Evolutionary conservation across 1,140 invertebrate species (phyloP).

Genomic region (Diabrotica undecimpunctata): DNA sequence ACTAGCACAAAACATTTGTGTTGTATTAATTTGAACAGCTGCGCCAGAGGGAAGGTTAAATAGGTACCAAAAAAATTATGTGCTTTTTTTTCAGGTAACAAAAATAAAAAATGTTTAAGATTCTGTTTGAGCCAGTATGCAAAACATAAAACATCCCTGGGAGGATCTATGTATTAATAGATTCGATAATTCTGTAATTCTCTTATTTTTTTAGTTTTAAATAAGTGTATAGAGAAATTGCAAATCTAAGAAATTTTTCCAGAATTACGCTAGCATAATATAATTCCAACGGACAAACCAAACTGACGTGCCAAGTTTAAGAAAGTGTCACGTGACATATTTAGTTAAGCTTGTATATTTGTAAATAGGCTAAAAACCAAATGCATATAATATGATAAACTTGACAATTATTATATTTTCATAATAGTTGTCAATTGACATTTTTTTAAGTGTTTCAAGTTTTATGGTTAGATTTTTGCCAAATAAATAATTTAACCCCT

Average conservation of each 20-base stretch:
- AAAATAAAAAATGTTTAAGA: no score
- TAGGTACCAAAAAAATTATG: no score
- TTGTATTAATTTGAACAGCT: no score
- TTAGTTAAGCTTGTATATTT: conserved; percentile 45
- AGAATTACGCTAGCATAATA: neutral
- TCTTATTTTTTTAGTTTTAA: neutral
- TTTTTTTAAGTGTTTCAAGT: conserved; percentile 39
- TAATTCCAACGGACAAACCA: neutral
- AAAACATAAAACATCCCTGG: no score
- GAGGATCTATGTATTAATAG: no score
- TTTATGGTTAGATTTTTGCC: conserved; percentile 38
- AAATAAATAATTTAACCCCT: conserved; percentile 37
- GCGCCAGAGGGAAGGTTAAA: no score
- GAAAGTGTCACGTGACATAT: conserved; percentile 46
- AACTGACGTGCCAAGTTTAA: conserved; percentile 30
- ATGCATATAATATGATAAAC: conserved; percentile 19
- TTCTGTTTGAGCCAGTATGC: no score
- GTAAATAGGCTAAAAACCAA: conserved; percentile 40
- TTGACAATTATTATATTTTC: conserved; percentile 22
- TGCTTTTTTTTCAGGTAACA: no score
- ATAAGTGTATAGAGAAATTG: conserved; percentile 9
- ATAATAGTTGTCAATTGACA: conserved; percentile 17
- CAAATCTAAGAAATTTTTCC: neutral
- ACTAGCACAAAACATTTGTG: no score
- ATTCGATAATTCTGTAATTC: no score